Base-by-base conservation (phyloP, 2,888 invertebrate genomes). In the Caenorhabditis doughertyi region DNA sequence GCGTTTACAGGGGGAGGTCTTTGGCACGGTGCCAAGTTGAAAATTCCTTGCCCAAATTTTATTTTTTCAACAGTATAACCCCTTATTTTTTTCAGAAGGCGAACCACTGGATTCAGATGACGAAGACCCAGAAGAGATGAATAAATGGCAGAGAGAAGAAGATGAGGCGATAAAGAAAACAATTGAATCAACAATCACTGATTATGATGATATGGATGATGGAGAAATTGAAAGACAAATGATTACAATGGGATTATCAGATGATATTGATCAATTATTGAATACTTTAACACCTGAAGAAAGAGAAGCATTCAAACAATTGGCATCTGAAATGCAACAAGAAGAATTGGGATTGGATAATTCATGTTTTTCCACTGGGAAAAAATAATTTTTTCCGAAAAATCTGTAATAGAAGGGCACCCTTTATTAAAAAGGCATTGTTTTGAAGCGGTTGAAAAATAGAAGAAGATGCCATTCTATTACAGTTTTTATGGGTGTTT, bases 51-150 rank as follows among this genome's bases (percentile, higher is more conserved):
- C n/a, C n/a, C n/a, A 32, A 32, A 32, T 32, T 32, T 9, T 7
- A 4, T 4, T 7, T 32, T 32, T 32, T 32, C 32, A 4, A 32
- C 9, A 7, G 3, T 3, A 42, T 11, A 42, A 5, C 13, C 7
- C 16, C 9, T 42, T 7, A 9, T 35, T 42, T 16, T 58, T 58
- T 68, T 35, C 55, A 80, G 88, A 85, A 74, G 84, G 83, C 3
- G 85, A 85, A 53, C 83, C 86, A 11, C 73, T 89, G 55, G 90
- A 90, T 70, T 89, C 89, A 0, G 90, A 90, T 44, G 90, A 90
- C 55, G 90, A 90, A 25, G 76, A 56, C 9, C 81, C 79, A 47
- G 83, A 29, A 18, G 71, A 62, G 13, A 70, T 70, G 23, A 8
- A 23, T 21, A 64, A 71, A 32, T 77, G 71, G 76, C 64, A 74